phyloP scores from a whole-genome alignment of 2,797 vertebrate genomes.

The Yasuhikotakia modesta region DNA sequence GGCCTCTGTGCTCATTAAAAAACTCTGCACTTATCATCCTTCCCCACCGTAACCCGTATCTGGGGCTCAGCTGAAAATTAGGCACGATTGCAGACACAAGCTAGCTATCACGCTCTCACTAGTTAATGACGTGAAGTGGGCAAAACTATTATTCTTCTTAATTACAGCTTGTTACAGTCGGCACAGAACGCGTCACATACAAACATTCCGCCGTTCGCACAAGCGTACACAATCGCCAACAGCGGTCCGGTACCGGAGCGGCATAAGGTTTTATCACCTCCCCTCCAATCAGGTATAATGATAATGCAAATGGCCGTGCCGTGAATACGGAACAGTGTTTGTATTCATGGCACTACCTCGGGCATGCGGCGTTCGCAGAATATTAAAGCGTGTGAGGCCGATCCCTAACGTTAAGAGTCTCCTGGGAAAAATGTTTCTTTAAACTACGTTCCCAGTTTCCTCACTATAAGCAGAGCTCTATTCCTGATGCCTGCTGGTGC shows the following conservation, averaged over 20 bases:
- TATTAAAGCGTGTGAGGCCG: neutral
- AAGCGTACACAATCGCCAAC: neutral
- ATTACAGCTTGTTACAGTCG: conserved; percentile 67
- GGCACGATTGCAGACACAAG: conserved; percentile 59
- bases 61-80: conserved; percentile 67
- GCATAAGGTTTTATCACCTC: neutral
- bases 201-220: conserved; percentile 51
- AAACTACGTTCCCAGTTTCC: conserved; percentile 12
- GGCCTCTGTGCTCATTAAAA: conserved; percentile 62
- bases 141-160: conserved; percentile 71
- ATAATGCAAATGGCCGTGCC: conserved; percentile 7
- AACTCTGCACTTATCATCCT: conserved; percentile 60
- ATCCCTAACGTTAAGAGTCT: neutral
- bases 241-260: no score
- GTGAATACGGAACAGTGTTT: conserved; percentile 14
- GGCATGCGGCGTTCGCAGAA: neutral
- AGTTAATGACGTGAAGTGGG: conserved; percentile 62
- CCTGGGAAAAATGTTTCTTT: conserved; percentile 1
- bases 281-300: neutral
- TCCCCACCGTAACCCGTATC: conserved; percentile 60
- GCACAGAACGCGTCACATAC: conserved; percentile 57
- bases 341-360: neutral
- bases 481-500: conserved; percentile 34
- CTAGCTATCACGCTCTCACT: conserved; percentile 59
- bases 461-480: conserved; percentile 7